Conservation (phyloP, 2,888 invertebrate species). For the Mallateleia sp. region DNA sequence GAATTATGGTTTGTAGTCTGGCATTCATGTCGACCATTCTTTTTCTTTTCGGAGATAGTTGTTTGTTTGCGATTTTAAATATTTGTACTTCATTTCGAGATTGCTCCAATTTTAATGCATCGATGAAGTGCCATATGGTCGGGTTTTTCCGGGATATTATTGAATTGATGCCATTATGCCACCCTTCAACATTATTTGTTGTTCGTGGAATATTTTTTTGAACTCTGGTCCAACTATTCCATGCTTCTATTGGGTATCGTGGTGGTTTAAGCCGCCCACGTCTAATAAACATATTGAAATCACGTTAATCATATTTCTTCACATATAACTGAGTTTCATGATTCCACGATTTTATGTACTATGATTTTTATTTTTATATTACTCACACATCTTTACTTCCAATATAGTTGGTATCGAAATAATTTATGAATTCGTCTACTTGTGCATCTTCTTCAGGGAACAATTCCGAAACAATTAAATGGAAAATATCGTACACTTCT, state of each 20-base stretch:
- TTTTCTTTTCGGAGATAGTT: no score
- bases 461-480: background rate
- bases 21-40: no score
- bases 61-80: no score
- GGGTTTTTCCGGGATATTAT: slow-evolving; percentile 12
- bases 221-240: slow-evolving; percentile 4
- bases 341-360: no score
- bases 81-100: slow-evolving; percentile 3
- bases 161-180: slow-evolving; percentile 13
- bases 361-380: no score
- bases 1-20: no score
- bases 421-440: slow-evolving; percentile 11
- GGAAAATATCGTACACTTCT: background rate
- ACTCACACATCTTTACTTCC: background rate
- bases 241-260: background rate
- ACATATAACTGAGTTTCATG: no score
- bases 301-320: background rate
- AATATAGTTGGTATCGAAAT: slow-evolving; percentile 24
- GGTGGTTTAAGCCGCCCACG: background rate
- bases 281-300: background rate
- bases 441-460: background rate
- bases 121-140: slow-evolving; percentile 6
- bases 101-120: slow-evolving; percentile 9
- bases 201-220: background rate
- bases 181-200: slow-evolving; percentile 12